Conservation (phyloP, 2,113 vertebrate species). For the Chroicocephalus ridibundus region DNA sequence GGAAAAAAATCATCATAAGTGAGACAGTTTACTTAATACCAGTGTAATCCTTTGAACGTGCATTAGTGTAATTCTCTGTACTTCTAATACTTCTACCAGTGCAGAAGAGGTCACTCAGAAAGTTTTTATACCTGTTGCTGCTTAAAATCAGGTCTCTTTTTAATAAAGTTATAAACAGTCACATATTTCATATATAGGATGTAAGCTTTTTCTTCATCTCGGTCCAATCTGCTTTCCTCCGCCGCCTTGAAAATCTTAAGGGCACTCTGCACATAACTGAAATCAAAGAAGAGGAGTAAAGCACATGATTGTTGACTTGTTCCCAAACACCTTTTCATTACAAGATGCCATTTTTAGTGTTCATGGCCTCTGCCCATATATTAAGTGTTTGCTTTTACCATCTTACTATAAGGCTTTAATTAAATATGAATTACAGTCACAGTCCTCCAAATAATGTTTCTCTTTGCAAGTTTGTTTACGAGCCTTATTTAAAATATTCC, state of each 20-base stretch:
- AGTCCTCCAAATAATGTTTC: not conserved
- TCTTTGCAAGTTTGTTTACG: not conserved
- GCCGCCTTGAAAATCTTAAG: slow-evolving; percentile 96
- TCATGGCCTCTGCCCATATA: not conserved
- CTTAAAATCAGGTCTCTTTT: slow-evolving; percentile 93
- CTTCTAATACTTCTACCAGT: not conserved
- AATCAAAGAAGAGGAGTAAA: slow-evolving; percentile 46
- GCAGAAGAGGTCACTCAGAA: slow-evolving; percentile 1
- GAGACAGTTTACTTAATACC: not conserved
- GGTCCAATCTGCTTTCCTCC: slow-evolving; percentile 90
- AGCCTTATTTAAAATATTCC: not conserved
- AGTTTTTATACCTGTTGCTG: slow-evolving; percentile 85
- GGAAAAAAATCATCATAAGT: not conserved
- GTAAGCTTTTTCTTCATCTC: slow-evolving; percentile 97
- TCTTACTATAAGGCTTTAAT: not conserved
- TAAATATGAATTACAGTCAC: not conserved
- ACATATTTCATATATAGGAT: slow-evolving; percentile 98
- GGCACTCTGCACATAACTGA: slow-evolving; percentile 91
- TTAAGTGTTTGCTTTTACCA: not conserved
- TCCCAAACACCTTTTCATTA: not conserved
- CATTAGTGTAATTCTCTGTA: not conserved
- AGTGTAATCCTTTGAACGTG: not conserved
- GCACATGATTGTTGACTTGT: not conserved
- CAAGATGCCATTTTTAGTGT: not conserved
- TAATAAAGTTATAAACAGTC: slow-evolving; percentile 91